Conservation (phyloP, 1,140 invertebrate genomes). For the Macrosteles quadrilineatus region DNA sequence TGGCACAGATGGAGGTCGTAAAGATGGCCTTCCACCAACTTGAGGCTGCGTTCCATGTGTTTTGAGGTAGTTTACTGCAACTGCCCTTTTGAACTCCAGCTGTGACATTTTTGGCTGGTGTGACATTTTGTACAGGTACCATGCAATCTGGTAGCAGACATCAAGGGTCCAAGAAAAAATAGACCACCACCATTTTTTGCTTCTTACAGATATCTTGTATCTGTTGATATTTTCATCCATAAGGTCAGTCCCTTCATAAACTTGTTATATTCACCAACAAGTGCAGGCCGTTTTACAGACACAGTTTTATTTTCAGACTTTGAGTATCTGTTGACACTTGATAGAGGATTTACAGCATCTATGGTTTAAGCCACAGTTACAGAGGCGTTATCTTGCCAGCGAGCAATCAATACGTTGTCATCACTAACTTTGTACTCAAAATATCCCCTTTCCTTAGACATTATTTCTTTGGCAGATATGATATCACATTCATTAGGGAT, state of each 20-base stretch:
- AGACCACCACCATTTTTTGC: neutral
- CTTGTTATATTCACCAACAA: slow-evolving; percentile 4
- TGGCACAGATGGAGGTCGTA: neutral
- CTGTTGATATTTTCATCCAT: neutral
- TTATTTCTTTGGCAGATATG: too few relatives aligned
- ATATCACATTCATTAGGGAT: too few relatives aligned
- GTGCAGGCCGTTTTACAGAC: neutral
- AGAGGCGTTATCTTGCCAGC: slow-evolving; percentile 15
- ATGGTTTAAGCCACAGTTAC: slow-evolving; percentile 15
- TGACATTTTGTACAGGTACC: too few relatives aligned
- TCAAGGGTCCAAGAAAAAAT: neutral
- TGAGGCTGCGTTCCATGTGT: neutral
- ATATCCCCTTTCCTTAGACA: too few relatives aligned
- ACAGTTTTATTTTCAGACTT: slow-evolving; percentile 15
- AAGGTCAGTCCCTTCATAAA: too few relatives aligned
- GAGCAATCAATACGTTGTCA: slow-evolving; percentile 21
- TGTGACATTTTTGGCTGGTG: too few relatives aligned
- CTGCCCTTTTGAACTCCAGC: neutral
- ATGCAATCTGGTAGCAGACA: neutral
- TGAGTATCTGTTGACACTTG: slow-evolving; percentile 14
- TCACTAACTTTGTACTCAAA: slow-evolving; percentile 7
- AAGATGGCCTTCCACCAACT: too few relatives aligned
- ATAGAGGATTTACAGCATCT: slow-evolving; percentile 3
- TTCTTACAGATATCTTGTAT: neutral
- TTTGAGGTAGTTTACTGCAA: neutral